Evolutionary conservation across 2,797 vertebrate species (phyloP).

Genomic region (Sebastes vulpes): DNA sequence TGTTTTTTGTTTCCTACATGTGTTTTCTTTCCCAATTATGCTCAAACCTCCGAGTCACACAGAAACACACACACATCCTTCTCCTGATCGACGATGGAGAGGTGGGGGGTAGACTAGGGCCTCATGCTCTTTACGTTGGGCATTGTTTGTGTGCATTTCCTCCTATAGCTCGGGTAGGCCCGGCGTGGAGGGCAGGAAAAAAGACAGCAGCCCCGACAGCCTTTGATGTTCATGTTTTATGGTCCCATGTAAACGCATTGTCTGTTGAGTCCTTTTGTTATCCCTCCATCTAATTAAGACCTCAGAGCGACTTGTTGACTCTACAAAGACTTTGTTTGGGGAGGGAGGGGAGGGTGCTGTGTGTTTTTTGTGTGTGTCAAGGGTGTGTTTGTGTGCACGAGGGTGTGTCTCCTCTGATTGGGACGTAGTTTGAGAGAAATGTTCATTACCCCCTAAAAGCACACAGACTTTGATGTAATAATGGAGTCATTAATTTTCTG

Average conservation of each 20-base stretch:
- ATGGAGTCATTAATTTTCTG: constrained; percentile 45
- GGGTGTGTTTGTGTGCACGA: constrained; percentile 24
- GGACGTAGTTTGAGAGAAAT: constrained; percentile 44
- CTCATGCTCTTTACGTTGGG: constrained; percentile 66
- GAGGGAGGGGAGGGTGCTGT: background rate
- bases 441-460: constrained; percentile 32
- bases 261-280: constrained; percentile 82
- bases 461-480: constrained; percentile 22
- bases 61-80: constrained; percentile 23
- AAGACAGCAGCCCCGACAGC: constrained; percentile 38
- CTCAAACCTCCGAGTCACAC: constrained; percentile 44
- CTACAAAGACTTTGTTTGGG: constrained; percentile 72
- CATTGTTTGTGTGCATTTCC: constrained; percentile 80
- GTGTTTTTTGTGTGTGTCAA: constrained; percentile 38
- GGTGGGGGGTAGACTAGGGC: constrained; percentile 15
- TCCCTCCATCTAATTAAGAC: constrained; percentile 83
- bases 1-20: constrained; percentile 77
- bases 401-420: constrained; percentile 55
- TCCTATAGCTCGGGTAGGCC: constrained; percentile 52
- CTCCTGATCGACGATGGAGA: constrained; percentile 31
- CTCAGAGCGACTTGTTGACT: constrained; percentile 83
- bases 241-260: constrained; percentile 77
- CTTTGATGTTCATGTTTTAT: constrained; percentile 85
- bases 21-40: constrained; percentile 77
- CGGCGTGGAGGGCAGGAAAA: constrained; percentile 55